These are phyloP conservation scores for Microdon myrmicae DNA, from an alignment of 2,888 invertebrate genomes.

Conservation along the genomic window DNA sequence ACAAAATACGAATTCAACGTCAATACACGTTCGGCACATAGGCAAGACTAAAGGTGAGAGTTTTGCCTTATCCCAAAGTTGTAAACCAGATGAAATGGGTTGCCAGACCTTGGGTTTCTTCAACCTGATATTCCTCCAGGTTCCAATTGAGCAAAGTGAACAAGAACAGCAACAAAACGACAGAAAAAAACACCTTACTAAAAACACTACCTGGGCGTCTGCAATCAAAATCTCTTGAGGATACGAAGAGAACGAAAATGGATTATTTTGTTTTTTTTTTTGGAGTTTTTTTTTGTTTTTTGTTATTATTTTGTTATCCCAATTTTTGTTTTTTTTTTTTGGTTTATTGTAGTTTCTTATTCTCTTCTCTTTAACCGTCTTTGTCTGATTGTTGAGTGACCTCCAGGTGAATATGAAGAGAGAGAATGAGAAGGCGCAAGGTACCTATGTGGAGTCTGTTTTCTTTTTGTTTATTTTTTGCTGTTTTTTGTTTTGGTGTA, in stretches of 20 bases:
- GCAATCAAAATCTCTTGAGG: slow-evolving; percentile 33
- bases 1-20: slow-evolving; percentile 52
- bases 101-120: slow-evolving; percentile 44
- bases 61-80: slow-evolving; percentile 47
- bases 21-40: slow-evolving; percentile 53
- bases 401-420: slow-evolving; percentile 13
- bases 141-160: too few relatives aligned
- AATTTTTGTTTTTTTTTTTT: slow-evolving; percentile 1
- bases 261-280: neutral
- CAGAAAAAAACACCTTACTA: slow-evolving; percentile 14
- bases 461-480: slow-evolving; percentile 11
- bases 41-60: slow-evolving; percentile 54
- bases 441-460: slow-evolving; percentile 35
- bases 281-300: slow-evolving; percentile 5
- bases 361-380: slow-evolving; percentile 1
- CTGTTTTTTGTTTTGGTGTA: slow-evolving; percentile 3
- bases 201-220: slow-evolving; percentile 37
- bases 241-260: slow-evolving; percentile 42
- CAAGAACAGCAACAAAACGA: slow-evolving; percentile 2
- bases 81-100: slow-evolving; percentile 46
- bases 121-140: slow-evolving; percentile 34
- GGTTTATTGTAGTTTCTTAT: slow-evolving; percentile 5
- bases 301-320: too few relatives aligned
- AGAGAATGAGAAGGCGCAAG: too few relatives aligned
- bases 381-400: slow-evolving; percentile 7